A percentile compares a stretch with the other conserved stretches of the same genome.
Evolutionary conservation across 2,113 vertebrate species (phyloP).

Genomic region (Falco punctatus): DNA sequence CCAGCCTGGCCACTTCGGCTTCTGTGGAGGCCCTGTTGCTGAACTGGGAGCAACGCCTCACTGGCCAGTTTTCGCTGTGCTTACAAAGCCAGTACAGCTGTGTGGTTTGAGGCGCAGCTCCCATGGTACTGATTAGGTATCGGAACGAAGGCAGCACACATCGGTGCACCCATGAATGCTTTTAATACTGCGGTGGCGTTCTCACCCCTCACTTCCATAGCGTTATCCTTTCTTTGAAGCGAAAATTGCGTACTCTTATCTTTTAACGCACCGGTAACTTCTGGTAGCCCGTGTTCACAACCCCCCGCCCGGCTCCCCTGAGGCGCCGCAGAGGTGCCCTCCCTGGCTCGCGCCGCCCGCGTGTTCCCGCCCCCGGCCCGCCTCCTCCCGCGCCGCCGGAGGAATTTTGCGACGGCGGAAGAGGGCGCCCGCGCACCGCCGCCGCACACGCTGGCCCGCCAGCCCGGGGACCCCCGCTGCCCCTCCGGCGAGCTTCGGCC

Average conservation of each 20-base stretch:
- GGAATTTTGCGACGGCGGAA: too few relatives aligned
- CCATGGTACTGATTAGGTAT: rapidly evolving
- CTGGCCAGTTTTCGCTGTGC: rapidly evolving
- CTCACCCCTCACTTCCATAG: background rate
- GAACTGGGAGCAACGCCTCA: rapidly evolving
- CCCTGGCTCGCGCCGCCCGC: too few relatives aligned
- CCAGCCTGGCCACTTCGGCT: background rate
- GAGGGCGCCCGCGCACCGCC: too few relatives aligned
- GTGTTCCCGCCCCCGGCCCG: too few relatives aligned
- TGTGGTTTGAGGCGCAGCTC: background rate
- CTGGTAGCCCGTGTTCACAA: background rate
- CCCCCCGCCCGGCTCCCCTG: too few relatives aligned
- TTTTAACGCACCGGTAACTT: background rate
- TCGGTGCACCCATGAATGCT: rapidly evolving
- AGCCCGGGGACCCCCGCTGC: too few relatives aligned
- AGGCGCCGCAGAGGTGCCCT: too few relatives aligned
- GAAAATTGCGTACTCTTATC: rapidly evolving
- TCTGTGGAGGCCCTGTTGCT: background rate
- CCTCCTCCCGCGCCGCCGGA: too few relatives aligned
- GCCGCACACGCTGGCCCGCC: too few relatives aligned
- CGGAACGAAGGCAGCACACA: rapidly evolving
- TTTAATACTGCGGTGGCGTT: background rate
- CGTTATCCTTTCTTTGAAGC: too few relatives aligned
- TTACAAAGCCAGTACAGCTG: rapidly evolving
- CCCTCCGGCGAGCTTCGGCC: too few relatives aligned